Evolutionary conservation across 2,888 invertebrate species (phyloP).

Genomic region (Xylocampa areola): DNA sequence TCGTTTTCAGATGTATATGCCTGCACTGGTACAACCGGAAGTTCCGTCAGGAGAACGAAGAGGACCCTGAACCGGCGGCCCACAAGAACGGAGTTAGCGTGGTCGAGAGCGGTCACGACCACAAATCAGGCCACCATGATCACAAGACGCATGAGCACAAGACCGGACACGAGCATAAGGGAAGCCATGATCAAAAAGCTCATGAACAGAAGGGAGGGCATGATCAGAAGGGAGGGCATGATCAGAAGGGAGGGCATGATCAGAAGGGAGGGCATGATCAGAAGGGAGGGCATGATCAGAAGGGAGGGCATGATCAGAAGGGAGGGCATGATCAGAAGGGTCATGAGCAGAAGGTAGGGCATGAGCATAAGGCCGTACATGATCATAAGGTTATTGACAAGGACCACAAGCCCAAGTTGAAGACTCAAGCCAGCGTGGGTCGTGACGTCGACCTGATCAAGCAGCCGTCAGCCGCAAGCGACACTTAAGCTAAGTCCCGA

Average conservation of each 20-base stretch:
- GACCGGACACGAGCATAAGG: slow-evolving; percentile 43
- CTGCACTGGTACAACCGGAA: slow-evolving; percentile 90
- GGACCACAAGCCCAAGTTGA: slow-evolving; percentile 76
- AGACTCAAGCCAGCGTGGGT: slow-evolving; percentile 83
- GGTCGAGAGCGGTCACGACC: slow-evolving; percentile 78
- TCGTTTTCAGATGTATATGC: slow-evolving; percentile 90
- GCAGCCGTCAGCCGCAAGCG: slow-evolving; percentile 83
- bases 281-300: slow-evolving; percentile 42
- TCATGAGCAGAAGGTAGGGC: slow-evolving; percentile 32
- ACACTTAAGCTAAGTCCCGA: slow-evolving; percentile 80
- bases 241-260: slow-evolving; percentile 32
- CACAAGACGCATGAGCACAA: slow-evolving; percentile 51
- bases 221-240: slow-evolving; percentile 39
- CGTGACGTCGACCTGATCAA: slow-evolving; percentile 91
- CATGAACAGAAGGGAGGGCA: slow-evolving; percentile 50
- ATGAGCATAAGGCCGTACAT: slow-evolving; percentile 30
- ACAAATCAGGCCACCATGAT: slow-evolving; percentile 53
- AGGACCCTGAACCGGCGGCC: slow-evolving; percentile 80
- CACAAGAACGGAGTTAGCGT: slow-evolving; percentile 86
- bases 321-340: slow-evolving; percentile 41
- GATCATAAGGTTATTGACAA: slow-evolving; percentile 44
- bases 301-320: slow-evolving; percentile 43
- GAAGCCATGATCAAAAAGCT: slow-evolving; percentile 40
- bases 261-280: slow-evolving; percentile 32
- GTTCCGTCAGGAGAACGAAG: slow-evolving; percentile 81